Base-by-base conservation (phyloP, 1,140 invertebrate species). In the Portunus trituberculatus region DNA sequence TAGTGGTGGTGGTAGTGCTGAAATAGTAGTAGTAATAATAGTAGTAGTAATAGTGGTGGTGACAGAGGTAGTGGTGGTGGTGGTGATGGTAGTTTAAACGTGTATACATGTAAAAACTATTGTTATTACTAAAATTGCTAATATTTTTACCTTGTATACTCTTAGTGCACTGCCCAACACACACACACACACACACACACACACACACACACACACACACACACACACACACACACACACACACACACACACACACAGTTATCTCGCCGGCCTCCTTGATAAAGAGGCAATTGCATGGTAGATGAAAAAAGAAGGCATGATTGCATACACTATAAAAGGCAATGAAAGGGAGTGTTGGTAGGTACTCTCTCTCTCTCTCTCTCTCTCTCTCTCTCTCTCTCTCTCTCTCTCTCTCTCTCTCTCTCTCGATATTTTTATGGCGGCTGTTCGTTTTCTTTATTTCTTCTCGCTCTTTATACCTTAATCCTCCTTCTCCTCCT, bases 331-430 rank as follows among this genome's bases (percentile, higher is more conserved):
- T 25, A 20, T 76, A 76, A 76, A 76, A 76, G 67, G 67, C 67
- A 76, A 76, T 76, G 67, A 76, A 76, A 76, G 67, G 67, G 67
- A n/a, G 67, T 76, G 67, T 76, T 76, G 67, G 67, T 76, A 76
- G 67, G 67, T 89, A 8, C n/a, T 67, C n/a, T 10, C 67, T 76
- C 59, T 83, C 67, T 39, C 31, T 67, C 59, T 39, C 59, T 25
- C 4, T 76, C 32, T 39, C 32, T 45, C 29, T 82, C 67, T 92
- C 39, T 31, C 90, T 76, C 67, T 39, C 76, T 76, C 67, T 39
- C 29, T 39, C 39, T 32, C 91, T 45, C 91, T 0, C 39, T n/a
- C 31, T 92, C 67, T 8, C 82, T 48, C 7, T 67, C 48, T 67
- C 28, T 20, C 31, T 29, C 90, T 59, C n/a, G 8, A 67, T 67